phyloP scores from a whole-genome alignment of 2,797 vertebrate genomes.

The Acipenser ruthenus region DNA sequence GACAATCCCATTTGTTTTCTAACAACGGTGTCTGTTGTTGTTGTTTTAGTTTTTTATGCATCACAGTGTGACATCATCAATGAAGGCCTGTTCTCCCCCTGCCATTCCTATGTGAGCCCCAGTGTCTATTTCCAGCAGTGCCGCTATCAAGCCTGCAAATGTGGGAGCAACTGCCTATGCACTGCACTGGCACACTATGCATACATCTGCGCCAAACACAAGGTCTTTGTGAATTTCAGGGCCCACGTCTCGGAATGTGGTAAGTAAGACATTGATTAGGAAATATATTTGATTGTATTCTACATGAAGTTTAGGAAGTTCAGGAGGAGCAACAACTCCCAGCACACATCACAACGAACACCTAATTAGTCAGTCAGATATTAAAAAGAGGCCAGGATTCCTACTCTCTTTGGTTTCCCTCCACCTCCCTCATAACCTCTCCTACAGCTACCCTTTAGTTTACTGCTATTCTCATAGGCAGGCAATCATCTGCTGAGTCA shows the following conservation, averaged over 20 bases:
- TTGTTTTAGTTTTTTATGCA: constrained; percentile 72
- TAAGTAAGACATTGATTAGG: constrained; percentile 40
- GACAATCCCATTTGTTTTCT: constrained; percentile 7
- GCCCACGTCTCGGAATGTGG: constrained; percentile 82
- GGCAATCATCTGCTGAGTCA: too few species aligned
- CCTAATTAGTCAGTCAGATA: too few species aligned
- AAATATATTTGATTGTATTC: too few species aligned
- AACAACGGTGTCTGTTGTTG: constrained; percentile 15
- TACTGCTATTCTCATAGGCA: too few species aligned
- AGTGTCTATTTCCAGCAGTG: constrained; percentile 85
- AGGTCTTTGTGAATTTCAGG: constrained; percentile 70
- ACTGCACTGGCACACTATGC: constrained; percentile 86
- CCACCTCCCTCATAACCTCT: too few species aligned
- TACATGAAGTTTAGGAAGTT: too few species aligned
- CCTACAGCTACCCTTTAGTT: too few species aligned
- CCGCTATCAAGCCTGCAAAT: constrained; percentile 82
- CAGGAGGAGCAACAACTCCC: too few species aligned
- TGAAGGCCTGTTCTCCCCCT: constrained; percentile 75
- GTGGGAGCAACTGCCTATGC: constrained; percentile 81
- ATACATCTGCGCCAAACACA: constrained; percentile 80
- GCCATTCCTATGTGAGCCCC: constrained; percentile 81
- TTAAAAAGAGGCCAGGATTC: too few species aligned
- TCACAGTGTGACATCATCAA: constrained; percentile 80
- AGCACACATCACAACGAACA: too few species aligned
- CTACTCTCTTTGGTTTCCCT: too few species aligned